Base-by-base conservation (phyloP, 2,888 invertebrate genomes). In the Melieria crassipennis region DNA sequence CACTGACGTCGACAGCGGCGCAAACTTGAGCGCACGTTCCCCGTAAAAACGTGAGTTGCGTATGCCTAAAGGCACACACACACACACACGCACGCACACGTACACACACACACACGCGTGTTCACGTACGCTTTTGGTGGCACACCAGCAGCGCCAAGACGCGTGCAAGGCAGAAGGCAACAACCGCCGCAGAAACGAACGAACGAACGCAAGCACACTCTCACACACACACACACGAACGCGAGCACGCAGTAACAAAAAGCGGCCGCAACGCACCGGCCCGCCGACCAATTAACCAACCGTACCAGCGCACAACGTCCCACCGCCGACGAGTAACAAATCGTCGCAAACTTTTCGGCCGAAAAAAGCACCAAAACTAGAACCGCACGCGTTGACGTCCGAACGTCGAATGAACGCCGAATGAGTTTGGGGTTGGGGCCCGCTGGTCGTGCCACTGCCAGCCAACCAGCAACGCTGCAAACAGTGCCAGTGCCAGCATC, bases 301-400 rank as follows among this genome's bases (percentile, higher is more conserved):
- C 30, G 30, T 30, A 30, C 30, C 30, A 30, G 30, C 30, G 30
- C 30, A 30, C 30, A 30, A 30, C 30, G 30, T 30, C 30, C 30
- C 30, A 30, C 30, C 30, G 30, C 30, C 30, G 30, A 30, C 30
- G 30, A 30, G 30, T 30, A 30, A 30, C 30, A 30, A 30, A 30
- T 30, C 30, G 30, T 2, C 30, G 30, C 30, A 30, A 30, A 30
- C 30, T 30, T 52, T 52, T 52, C 13, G 13, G 13, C 52, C 52
- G n/a, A 52, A 52, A 52, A 52, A 52, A 52, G n/a, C 13, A 50
- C 50, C 13, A 52, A 52, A 57, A 57, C 30, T 30, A 72, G 61
- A 74, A 75, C 75, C 76, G 73, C 71, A 74, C 76, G 68, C 75
- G 70, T 70, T 74, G 75, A 73, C 69, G 71, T 74, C 74, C 73